Percentiles rank a stretch among this genome's conserved stretches.
Evolutionary conservation across 1,140 invertebrate species (phyloP).

Genomic region (Microplitis mediator): DNA sequence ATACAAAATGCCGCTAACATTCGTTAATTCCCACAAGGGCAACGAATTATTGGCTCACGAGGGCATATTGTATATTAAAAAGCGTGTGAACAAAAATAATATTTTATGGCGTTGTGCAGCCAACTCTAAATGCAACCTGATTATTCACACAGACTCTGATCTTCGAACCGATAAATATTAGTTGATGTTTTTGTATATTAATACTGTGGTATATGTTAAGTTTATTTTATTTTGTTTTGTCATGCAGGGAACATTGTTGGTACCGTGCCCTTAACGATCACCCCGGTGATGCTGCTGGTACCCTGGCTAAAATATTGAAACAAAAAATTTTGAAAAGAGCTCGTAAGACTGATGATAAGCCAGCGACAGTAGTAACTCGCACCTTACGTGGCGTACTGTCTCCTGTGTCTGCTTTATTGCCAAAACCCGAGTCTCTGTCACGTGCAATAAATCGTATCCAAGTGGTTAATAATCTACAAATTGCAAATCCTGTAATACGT

Average conservation of each 20-base stretch:
- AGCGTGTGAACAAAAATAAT: neutral
- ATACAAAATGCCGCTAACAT: neutral
- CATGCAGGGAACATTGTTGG: neutral
- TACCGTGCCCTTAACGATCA: neutral
- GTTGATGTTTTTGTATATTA: neutral
- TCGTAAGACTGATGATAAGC: neutral
- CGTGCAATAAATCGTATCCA: neutral
- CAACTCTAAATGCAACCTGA: neutral
- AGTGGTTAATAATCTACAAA: neutral
- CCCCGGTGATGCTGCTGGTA: neutral
- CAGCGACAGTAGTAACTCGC: neutral
- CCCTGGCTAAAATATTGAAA: neutral
- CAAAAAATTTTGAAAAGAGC: neutral
- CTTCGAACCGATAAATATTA: neutral
- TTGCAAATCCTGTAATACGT: neutral
- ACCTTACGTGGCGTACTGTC: neutral
- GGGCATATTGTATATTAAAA: neutral
- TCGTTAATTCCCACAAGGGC: neutral
- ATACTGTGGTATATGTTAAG: neutral
- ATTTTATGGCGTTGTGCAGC: neutral
- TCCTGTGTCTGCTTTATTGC: constrained; percentile 10
- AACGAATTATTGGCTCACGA: neutral
- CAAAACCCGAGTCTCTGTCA: neutral
- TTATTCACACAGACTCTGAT: neutral
- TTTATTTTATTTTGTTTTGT: neutral